These are phyloP conservation scores for Ceratosolen solmsi DNA, from an alignment of 1,140 invertebrate species.

Conservation along the genomic window DNA sequence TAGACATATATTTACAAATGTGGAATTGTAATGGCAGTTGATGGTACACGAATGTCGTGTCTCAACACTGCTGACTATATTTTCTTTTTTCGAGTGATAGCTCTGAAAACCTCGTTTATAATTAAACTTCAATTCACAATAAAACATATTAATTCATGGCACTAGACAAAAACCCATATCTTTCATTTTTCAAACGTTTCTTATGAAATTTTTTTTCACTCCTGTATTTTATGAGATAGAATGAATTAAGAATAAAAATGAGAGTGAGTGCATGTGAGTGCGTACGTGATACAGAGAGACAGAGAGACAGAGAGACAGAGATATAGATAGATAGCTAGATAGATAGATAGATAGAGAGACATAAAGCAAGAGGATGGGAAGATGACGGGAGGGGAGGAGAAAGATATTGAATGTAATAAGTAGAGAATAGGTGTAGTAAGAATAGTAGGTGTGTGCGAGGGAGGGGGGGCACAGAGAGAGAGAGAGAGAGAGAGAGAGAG, in stretches of 20 bases:
- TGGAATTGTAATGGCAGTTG: slow-evolving; percentile 34
- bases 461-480: too few species aligned
- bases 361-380: too few species aligned
- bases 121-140: slow-evolving; percentile 34
- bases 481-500: too few species aligned
- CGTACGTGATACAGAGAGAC: neutral
- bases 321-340: neutral
- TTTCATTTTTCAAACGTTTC: slow-evolving; percentile 16
- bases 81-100: slow-evolving; percentile 39
- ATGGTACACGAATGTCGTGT: slow-evolving; percentile 35
- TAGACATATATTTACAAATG: slow-evolving; percentile 16
- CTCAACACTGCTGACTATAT: slow-evolving; percentile 28
- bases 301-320: neutral
- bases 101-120: slow-evolving; percentile 28
- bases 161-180: slow-evolving; percentile 37
- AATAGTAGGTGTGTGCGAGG: neutral
- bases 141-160: slow-evolving; percentile 40
- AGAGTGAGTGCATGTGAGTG: neutral
- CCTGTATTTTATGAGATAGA: neutral
- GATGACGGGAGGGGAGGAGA: neutral
- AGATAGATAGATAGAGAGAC: too few species aligned
- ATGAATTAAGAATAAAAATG: neutral
- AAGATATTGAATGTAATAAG: neutral
- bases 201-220: slow-evolving; percentile 17
- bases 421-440: neutral